These are phyloP conservation scores for Adelges cooleyi DNA, from an alignment of 1,140 invertebrate genomes.

Conservation along the genomic window DNA sequence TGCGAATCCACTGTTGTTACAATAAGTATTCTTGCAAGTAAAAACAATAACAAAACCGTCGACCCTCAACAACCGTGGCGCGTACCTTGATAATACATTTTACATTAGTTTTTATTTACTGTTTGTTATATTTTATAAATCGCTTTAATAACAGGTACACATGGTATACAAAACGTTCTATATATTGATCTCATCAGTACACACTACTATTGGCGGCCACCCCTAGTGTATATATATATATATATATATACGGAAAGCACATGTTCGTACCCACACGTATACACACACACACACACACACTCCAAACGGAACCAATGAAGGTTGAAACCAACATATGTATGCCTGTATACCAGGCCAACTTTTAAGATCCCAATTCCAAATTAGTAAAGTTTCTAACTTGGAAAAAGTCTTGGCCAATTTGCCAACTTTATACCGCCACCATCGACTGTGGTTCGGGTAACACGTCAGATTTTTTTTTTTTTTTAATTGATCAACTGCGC, in stretches of 20 bases:
- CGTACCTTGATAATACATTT: no score
- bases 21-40: no score
- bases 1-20: no score
- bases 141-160: no score
- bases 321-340: not conserved
- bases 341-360: constrained; percentile 3
- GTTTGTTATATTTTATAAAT: no score
- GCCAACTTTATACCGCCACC: not conserved
- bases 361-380: constrained; percentile 19
- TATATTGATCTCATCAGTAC: constrained; percentile 3
- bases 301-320: constrained; percentile 1
- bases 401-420: constrained; percentile 6
- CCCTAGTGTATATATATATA: no score
- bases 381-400: constrained; percentile 10
- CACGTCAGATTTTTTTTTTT: not conserved
- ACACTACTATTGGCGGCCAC: not conserved
- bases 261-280: not conserved
- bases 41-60: no score
- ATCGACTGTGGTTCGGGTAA: not conserved
- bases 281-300: not conserved
- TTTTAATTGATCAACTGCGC: constrained; percentile 18
- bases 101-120: no score
- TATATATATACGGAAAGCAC: no score
- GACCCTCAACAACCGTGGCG: no score
- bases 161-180: constrained; percentile 9